Conservation (phyloP, 1,140 invertebrate genomes). For the Tribolium castaneum region DNA sequence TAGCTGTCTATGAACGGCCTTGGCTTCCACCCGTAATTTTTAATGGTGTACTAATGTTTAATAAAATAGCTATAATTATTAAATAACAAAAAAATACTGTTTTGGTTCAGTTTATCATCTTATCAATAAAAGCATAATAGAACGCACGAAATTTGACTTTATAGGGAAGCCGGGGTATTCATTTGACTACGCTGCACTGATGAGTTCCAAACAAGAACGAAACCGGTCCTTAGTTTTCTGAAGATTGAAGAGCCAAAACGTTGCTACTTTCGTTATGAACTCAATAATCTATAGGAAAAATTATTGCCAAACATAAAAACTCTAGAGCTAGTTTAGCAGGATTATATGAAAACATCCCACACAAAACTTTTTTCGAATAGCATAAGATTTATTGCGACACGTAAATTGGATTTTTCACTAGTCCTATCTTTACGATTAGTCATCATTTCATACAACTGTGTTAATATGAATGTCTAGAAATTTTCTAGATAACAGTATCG, state of each 20-base stretch:
- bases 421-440: no score
- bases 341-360: no score
- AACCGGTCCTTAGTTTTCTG: not conserved
- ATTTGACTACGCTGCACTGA: not conserved
- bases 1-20: not conserved
- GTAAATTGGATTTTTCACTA: no score
- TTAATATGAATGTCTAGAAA: no score
- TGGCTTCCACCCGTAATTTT: not conserved
- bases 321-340: no score
- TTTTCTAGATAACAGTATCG: no score
- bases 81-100: not conserved
- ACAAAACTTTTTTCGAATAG: no score
- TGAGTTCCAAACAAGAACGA: conserved; percentile 14
- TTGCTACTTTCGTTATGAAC: not conserved
- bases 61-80: not conserved
- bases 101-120: not conserved
- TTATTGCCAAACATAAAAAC: no score
- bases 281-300: no score
- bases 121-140: no score
- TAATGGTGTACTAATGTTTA: not conserved
- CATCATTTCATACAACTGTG: no score
- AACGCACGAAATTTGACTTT: not conserved
- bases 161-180: not conserved
- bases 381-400: no score
- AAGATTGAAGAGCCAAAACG: not conserved